Conservation (phyloP, 2,888 invertebrate genomes). For the Rugalucina vietnamica region DNA sequence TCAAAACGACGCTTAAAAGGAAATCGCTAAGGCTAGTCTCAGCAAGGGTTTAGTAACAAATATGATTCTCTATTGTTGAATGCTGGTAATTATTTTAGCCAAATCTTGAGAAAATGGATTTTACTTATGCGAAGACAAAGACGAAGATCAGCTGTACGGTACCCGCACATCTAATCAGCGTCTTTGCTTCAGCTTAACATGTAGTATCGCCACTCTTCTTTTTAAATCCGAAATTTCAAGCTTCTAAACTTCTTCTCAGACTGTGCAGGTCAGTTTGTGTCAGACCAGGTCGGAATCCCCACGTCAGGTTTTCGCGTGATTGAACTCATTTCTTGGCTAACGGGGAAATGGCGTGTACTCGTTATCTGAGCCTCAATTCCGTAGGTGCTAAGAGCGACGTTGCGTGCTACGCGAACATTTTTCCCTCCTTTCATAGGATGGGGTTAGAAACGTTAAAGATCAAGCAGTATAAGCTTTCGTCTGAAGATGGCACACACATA, state of each 20-base stretch:
- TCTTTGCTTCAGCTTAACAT: too few species aligned
- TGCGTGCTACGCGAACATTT: slow-evolving; percentile 23
- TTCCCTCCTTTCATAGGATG: slow-evolving; percentile 1
- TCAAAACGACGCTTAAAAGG: slow-evolving; percentile 46
- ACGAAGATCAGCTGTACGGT: too few species aligned
- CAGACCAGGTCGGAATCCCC: too few species aligned
- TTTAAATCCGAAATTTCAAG: too few species aligned
- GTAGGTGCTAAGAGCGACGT: slow-evolving; percentile 21
- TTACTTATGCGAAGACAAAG: too few species aligned
- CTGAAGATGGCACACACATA: neutral
- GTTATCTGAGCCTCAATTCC: slow-evolving; percentile 27
- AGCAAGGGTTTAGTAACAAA: slow-evolving; percentile 37
- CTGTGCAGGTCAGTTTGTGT: too few species aligned
- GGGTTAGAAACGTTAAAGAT: slow-evolving; percentile 21
- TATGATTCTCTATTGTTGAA: slow-evolving; percentile 25
- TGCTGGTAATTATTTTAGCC: slow-evolving; percentile 48
- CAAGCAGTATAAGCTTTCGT: slow-evolving; percentile 7
- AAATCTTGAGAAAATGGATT: too few species aligned
- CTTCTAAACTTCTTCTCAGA: too few species aligned
- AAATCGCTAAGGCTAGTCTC: slow-evolving; percentile 30
- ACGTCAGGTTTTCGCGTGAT: too few species aligned
- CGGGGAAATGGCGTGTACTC: slow-evolving; percentile 55
- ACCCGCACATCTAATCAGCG: too few species aligned
- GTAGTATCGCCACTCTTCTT: too few species aligned
- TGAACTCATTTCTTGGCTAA: slow-evolving; percentile 48